Conservation (phyloP, 2,797 vertebrate genomes). For the Tachyglossus aculeatus region DNA sequence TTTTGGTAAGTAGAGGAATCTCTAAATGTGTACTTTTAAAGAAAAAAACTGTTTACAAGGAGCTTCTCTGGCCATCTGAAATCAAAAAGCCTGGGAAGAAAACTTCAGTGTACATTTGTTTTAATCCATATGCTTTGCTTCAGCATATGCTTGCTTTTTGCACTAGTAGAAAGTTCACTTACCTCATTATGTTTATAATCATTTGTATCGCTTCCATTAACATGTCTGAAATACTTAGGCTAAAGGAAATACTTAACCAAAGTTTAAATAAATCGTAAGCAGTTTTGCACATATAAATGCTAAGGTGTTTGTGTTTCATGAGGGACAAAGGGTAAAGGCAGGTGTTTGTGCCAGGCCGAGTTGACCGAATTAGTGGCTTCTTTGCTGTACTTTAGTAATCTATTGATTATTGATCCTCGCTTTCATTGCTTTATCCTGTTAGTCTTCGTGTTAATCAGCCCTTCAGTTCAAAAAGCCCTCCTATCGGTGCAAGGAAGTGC, state of each 20-base stretch:
- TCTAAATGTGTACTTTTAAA: constrained; percentile 59
- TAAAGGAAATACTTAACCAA: constrained; percentile 73
- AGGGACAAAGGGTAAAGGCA: constrained; percentile 24
- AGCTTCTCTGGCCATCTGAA: constrained; percentile 66
- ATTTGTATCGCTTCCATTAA: constrained; percentile 73
- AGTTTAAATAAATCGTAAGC: constrained; percentile 75
- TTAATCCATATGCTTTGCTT: constrained; percentile 72
- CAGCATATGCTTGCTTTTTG: constrained; percentile 81
- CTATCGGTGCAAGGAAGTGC: constrained; percentile 56
- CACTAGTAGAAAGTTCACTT: constrained; percentile 77
- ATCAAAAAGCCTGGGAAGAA: constrained; percentile 61
- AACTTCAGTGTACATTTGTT: constrained; percentile 52
- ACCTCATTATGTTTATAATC: constrained; percentile 75
- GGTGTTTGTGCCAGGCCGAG: constrained; percentile 10
- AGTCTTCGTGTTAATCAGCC: constrained; percentile 65
- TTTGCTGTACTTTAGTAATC: constrained; percentile 63
- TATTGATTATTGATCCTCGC: constrained; percentile 51
- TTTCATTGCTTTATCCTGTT: constrained; percentile 57
- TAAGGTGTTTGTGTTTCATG: constrained; percentile 40
- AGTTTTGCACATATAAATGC: constrained; percentile 76
- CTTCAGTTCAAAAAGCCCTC: constrained; percentile 64
- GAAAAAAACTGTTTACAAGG: constrained; percentile 71
- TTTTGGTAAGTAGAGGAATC: constrained; percentile 70
- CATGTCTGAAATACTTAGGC: constrained; percentile 63
- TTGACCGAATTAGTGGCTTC: constrained; percentile 22